Base-by-base conservation (phyloP, 2,113 vertebrate species). In the Redunca redunca region DNA sequence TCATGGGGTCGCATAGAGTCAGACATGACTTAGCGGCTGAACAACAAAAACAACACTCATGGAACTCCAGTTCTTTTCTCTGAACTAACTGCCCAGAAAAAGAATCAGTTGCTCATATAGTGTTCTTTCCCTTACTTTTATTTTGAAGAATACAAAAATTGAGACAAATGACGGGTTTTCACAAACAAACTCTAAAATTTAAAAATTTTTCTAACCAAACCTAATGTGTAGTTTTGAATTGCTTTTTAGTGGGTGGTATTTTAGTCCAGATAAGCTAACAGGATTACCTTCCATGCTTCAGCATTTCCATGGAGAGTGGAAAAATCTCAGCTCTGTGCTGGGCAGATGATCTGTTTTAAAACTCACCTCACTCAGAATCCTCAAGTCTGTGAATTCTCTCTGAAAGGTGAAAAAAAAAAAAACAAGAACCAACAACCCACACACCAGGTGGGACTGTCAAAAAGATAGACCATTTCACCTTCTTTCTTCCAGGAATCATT, bases 131-230 rank as follows among this genome's bases (percentile, higher is more conserved):
- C 13, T 94, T 96, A n/a, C 53, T 93, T 97, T 74, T 40, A 93
- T 55, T 88, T 52, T 60, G 82, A 94, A 83, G 81, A 97, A n/a
- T 40, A 58, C 71, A 52, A 96, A 96, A 93, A 96, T 87, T 36
- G 86, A 97, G 50, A 74, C 60, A 95, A 55, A 57, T 62, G 50
- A 88, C 7, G 81, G 60, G 43, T 74, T 95, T 88, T 95, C 85
- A 86, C 33, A 46, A 30, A 50, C 16, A 62, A 74, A 55, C 23
- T 77, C 46, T 64, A 48, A 80, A 60, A 81, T 8, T 80, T 67
- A 33, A 25, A 50, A 92, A n/a, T 84, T 91, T 83, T 92, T 85
- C 21, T 67, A 55, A 43, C 6, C 55, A 62, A 46, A 21, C 23
- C 71, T 88, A 81, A 50, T 52, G 21, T 57, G 28, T 85, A 50